A percentile compares a stretch with the other conserved stretches of the same genome.
Evolutionary conservation across 2,797 vertebrate genomes (phyloP).

Genomic region (Zenarchopterus dispar): DNA sequence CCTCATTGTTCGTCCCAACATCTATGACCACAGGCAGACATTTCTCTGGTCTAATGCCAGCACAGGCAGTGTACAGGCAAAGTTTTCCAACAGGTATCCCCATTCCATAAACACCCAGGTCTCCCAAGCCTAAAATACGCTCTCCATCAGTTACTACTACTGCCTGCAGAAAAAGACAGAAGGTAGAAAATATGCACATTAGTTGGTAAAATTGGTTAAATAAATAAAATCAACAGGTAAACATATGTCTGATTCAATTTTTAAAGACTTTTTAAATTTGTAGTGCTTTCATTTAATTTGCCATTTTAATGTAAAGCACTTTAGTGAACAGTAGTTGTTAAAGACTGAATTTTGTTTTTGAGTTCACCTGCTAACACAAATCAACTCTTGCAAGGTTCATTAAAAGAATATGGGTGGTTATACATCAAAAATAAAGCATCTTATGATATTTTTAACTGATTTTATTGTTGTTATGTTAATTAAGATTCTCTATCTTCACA

Average conservation of each 20-base stretch:
- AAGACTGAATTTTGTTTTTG: background rate
- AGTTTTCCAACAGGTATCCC: conserved; percentile 97
- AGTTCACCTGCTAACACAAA: background rate
- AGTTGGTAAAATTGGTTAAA: background rate
- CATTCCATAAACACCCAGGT: conserved; percentile 98
- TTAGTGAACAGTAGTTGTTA: background rate
- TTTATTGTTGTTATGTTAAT: too few species aligned
- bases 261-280: background rate
- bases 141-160: conserved; percentile 98
- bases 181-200: conserved; percentile 1
- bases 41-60: conserved; percentile 90
- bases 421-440: background rate
- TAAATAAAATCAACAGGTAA: conserved; percentile 3
- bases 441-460: background rate
- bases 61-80: conserved; percentile 96
- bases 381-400: background rate
- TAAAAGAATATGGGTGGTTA: background rate
- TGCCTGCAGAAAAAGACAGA: conserved; percentile 78
- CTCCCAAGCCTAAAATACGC: conserved; percentile 95
- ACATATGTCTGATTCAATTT: background rate
- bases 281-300: background rate
- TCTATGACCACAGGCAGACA: conserved; percentile 97
- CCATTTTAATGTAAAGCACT: background rate
- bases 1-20: conserved; percentile 93
- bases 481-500: too few species aligned